Evolutionary conservation across 2,113 vertebrate genomes (phyloP).

Genomic region (Cinclus mexicanus): DNA sequence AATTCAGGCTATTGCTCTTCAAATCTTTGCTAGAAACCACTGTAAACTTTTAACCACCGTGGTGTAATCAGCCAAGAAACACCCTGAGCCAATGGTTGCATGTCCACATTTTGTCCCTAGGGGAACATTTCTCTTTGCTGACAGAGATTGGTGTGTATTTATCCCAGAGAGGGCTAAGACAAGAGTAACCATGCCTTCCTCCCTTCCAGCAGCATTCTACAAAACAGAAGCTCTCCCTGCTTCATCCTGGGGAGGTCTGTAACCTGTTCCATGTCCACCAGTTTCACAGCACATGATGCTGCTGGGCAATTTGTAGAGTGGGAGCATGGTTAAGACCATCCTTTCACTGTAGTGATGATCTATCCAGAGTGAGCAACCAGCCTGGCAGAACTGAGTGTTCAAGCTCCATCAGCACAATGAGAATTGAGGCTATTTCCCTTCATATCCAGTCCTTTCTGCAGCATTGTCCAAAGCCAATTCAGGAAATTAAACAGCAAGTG

Average conservation of each 20-base stretch:
- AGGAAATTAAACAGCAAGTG: not conserved
- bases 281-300: not conserved
- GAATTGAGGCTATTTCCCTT: not conserved
- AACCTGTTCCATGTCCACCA: not conserved
- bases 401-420: not conserved
- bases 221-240: not conserved
- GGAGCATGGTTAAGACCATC: not conserved
- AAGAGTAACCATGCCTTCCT: not conserved
- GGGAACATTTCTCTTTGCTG: not conserved
- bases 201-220: not conserved
- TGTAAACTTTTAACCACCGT: not conserved
- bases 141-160: not conserved
- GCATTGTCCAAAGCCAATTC: not conserved
- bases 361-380: not conserved
- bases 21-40: not conserved
- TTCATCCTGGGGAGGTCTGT: not conserved
- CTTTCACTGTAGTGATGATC: not conserved
- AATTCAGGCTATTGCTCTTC: not conserved
- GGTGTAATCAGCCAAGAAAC: not conserved
- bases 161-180: not conserved
- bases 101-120: not conserved
- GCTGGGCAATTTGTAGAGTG: not conserved
- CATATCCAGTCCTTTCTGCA: not conserved
- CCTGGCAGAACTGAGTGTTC: not conserved
- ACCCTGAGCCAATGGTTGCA: not conserved